phyloP scores from a whole-genome alignment of 30 jellyfish, hydroid and myxozoan species.

The Haliclystus octoradiatus region DNA sequence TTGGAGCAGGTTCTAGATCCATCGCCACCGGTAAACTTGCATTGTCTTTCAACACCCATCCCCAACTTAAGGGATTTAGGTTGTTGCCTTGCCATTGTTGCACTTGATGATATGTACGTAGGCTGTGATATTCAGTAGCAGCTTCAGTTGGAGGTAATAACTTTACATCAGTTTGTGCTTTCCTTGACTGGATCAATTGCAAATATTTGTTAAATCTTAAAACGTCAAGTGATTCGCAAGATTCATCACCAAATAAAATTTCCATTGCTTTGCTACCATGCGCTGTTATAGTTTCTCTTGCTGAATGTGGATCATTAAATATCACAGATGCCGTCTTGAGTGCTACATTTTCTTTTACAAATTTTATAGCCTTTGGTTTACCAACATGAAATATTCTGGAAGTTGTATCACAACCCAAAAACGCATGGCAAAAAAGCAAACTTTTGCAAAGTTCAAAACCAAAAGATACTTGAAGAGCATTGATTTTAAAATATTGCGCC shows the following conservation, averaged over 20 bases:
- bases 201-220: conserved; percentile 6
- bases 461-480: not conserved
- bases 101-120: conserved; percentile 26
- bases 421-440: conserved; percentile 18
- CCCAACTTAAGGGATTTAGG: conserved; percentile 19
- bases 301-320: conserved; percentile 3
- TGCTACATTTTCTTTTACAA: conserved; percentile 2
- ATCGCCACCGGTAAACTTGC: conserved; percentile 12
- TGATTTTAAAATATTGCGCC: not conserved
- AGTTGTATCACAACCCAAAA: conserved; percentile 31
- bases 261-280: conserved; percentile 21
- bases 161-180: not conserved
- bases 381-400: conserved; percentile 29
- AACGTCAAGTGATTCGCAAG: conserved; percentile 14
- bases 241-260: conserved; percentile 6
- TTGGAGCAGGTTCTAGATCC: conserved; percentile 28
- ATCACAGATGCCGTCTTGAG: conserved; percentile 1
- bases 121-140: conserved; percentile 33
- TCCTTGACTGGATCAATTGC: conserved; percentile 13
- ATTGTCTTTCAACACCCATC: conserved; percentile 21
- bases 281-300: conserved; percentile 4
- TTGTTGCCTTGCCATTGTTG: conserved; percentile 20
- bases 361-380: conserved; percentile 18
- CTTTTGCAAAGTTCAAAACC: conserved; percentile 9
- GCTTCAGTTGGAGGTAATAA: conserved; percentile 36